A percentile compares a stretch with the other conserved stretches of the same genome.
phyloP scores from a whole-genome alignment of 2,888 invertebrate species.

The Erannis defoliaria region DNA sequence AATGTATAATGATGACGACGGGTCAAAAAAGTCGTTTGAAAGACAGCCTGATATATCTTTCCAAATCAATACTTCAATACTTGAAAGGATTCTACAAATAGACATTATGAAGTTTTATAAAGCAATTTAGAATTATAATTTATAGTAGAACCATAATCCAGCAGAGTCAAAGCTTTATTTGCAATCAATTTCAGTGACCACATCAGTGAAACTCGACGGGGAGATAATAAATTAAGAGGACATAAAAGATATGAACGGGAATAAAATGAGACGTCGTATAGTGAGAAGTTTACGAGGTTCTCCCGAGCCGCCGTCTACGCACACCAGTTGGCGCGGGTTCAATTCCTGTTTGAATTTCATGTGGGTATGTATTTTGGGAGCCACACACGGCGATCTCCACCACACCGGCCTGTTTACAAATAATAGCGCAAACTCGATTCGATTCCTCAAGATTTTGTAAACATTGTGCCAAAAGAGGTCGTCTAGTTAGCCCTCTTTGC shows the following conservation, averaged over 20 bases:
- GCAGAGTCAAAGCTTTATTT: constrained; percentile 50
- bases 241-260: constrained; percentile 73
- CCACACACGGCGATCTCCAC: constrained; percentile 69
- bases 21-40: constrained; percentile 24
- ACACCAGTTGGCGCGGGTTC: constrained; percentile 82
- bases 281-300: constrained; percentile 79
- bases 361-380: constrained; percentile 74
- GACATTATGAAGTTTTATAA: constrained; percentile 7
- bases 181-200: constrained; percentile 55
- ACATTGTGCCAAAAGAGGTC: constrained; percentile 76
- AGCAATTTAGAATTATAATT: constrained; percentile 31
- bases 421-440: constrained; percentile 81
- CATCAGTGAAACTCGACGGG: constrained; percentile 44
- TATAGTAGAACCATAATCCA: constrained; percentile 14
- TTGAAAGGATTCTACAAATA: constrained; percentile 8
- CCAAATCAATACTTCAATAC: constrained; percentile 1
- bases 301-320: constrained; percentile 80
- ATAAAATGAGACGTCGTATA: constrained; percentile 80
- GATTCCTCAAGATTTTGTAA: constrained; percentile 80
- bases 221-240: constrained; percentile 67
- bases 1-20: constrained; percentile 2
- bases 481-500: constrained; percentile 61
- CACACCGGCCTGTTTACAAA: constrained; percentile 81
- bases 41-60: constrained; percentile 2
- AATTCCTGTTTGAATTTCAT: constrained; percentile 77